These are phyloP conservation scores for Neocrepidodera transversa DNA, from an alignment of 2,888 invertebrate genomes.

Conservation along the genomic window DNA sequence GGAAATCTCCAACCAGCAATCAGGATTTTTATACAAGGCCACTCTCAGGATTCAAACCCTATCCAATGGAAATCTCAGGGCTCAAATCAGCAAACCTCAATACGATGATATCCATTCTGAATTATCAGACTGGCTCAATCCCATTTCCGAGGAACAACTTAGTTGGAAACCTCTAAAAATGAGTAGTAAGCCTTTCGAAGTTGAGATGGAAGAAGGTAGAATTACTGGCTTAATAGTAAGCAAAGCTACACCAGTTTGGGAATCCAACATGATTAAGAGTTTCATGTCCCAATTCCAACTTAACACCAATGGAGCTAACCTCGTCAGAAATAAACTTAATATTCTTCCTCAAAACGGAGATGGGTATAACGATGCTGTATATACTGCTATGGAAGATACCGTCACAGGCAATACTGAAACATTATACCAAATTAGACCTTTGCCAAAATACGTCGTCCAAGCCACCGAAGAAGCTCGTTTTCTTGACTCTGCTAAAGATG, in stretches of 20 bases:
- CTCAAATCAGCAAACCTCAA: conserved; percentile 62
- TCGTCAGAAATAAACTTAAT: conserved; percentile 65
- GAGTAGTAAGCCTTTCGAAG: conserved; percentile 68
- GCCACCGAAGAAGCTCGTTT: conserved; percentile 48
- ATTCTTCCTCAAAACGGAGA: conserved; percentile 57
- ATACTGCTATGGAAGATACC: conserved; percentile 74
- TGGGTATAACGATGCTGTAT: conserved; percentile 66
- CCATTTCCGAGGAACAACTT: conserved; percentile 62
- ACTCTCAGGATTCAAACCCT: conserved; percentile 65
- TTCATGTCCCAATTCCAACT: conserved; percentile 74
- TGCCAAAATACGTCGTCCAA: conserved; percentile 66
- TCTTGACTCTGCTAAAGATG: conserved; percentile 59
- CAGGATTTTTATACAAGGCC: conserved; percentile 65
- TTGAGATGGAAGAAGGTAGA: conserved; percentile 68
- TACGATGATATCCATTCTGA: conserved; percentile 63
- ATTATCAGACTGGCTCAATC: conserved; percentile 61
- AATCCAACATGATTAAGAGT: conserved; percentile 75
- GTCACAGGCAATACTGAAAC: conserved; percentile 75
- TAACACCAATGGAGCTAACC: conserved; percentile 63
- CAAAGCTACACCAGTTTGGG: conserved; percentile 64
- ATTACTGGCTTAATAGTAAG: conserved; percentile 67
- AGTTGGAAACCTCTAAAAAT: conserved; percentile 64
- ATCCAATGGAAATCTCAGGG: conserved; percentile 59
- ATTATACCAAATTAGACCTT: conserved; percentile 69
- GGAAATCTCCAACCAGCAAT: conserved; percentile 64